Base-by-base conservation (phyloP, 2,113 vertebrate genomes). In the Mormoops blainvillei region DNA sequence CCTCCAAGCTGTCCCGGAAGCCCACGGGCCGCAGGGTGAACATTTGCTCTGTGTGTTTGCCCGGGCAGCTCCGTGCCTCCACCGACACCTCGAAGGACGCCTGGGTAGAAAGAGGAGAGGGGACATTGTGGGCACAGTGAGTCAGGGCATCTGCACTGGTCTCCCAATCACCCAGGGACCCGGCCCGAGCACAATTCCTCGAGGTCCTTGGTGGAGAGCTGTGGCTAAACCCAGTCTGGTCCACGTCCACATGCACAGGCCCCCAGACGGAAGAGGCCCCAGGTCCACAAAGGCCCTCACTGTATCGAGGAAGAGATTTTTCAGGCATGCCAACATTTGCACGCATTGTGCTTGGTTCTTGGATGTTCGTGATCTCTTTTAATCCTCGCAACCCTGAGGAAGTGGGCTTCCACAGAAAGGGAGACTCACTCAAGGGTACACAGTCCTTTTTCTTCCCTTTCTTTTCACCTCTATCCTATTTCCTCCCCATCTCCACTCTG, bases 1-100 rank as follows among this genome's bases (percentile, higher is more conserved):
- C 99, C 97, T 99, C 98, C 98, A 99, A 98, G 0, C 98, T 99
- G 97, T 99, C 99, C 90, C 99, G 99, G 95, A 99, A 99, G 1
- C 99, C 99, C 1, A 99, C 99, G 0, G 99, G 99, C 92, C 99
- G 99, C 97, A 99, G 99, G 91, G 99, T 98, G 98, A 99, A 99
- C 16, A 58, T 97, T 10, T 99, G 99, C 24, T 97, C 93, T 0
- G 87, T 78, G 24, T 97, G 98, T 31, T 88, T 97, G 0, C 98
- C 38, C 0, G 99, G 99, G 94, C 99, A 99, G 97, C 98, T 98
- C 70, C 99, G 98, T 0, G 99, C 99, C 95, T 99, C 99, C 94
- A 99, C 99, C 0, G 98, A 98, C 93, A 99, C 98, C 45, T 99
- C 99, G 4, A 99, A 99, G n/a, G 99, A 99, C 1, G 98, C 98